Conservation (phyloP, 2,888 invertebrate species). For the Rambutsinella grinnellia region DNA sequence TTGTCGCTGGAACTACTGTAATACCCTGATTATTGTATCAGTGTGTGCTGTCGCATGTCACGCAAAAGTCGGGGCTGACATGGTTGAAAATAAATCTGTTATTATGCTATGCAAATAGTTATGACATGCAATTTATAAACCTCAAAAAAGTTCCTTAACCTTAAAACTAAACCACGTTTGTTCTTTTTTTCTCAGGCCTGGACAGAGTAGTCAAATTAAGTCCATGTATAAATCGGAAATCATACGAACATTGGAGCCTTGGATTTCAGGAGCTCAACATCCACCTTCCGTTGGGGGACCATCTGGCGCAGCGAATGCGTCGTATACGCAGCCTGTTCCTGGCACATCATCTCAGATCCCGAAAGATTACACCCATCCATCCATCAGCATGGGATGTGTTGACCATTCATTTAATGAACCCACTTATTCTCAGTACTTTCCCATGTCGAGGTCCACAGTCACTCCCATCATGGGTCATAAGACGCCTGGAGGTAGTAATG, state of each 20-base stretch:
- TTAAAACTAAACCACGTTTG: no score
- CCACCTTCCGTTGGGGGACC: conserved; percentile 36
- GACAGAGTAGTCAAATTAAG: conserved; percentile 72
- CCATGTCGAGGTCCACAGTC: conserved; percentile 64
- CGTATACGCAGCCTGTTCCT: conserved; percentile 45
- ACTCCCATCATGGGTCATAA: conserved; percentile 62
- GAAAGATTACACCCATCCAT: conserved; percentile 65
- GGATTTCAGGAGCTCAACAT: conserved; percentile 70
- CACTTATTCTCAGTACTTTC: conserved; percentile 66
- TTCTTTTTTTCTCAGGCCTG: no score
- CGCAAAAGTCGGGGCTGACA: no score
- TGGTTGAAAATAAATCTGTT: no score
- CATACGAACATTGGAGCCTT: conserved; percentile 75
- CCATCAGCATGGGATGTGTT: conserved; percentile 60
- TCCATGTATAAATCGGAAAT: conserved; percentile 78
- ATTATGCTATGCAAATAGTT: no score
- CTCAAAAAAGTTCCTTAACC: no score
- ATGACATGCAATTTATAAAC: no score
- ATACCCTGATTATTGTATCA: not conserved
- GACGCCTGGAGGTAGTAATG: conserved; percentile 34
- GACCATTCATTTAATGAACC: conserved; percentile 64
- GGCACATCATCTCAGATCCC: conserved; percentile 57
- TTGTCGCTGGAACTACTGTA: conserved; percentile 9
- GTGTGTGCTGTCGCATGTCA: not conserved
- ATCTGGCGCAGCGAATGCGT: conserved; percentile 59